Conservation (phyloP, 2,888 invertebrate genomes). For the Papilio protenor region DNA sequence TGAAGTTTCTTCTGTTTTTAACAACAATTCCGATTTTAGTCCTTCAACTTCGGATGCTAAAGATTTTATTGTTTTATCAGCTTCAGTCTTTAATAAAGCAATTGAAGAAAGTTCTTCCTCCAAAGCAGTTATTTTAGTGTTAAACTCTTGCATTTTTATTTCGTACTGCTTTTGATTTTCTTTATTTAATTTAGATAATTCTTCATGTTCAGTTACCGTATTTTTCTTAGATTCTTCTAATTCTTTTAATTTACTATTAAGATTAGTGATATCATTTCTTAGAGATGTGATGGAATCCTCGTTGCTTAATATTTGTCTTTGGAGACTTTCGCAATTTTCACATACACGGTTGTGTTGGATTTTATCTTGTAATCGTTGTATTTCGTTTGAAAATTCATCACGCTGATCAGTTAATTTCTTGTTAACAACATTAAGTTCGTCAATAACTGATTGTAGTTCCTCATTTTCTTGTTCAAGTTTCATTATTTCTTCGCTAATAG, state of each 20-base stretch:
- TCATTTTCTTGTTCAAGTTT: constrained; percentile 80
- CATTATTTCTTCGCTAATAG: constrained; percentile 63
- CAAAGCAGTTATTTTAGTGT: constrained; percentile 52
- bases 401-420: constrained; percentile 62
- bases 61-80: constrained; percentile 53
- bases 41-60: constrained; percentile 60
- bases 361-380: constrained; percentile 64
- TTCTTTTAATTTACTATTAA: constrained; percentile 43
- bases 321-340: constrained; percentile 59
- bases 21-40: constrained; percentile 41
- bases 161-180: constrained; percentile 57
- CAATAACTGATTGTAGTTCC: constrained; percentile 69
- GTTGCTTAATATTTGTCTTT: constrained; percentile 59
- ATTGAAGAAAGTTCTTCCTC: constrained; percentile 56
- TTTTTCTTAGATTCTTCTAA: constrained; percentile 42
- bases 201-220: constrained; percentile 40
- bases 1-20: constrained; percentile 30
- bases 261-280: constrained; percentile 48
- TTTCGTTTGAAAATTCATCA: constrained; percentile 61
- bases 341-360: constrained; percentile 56
- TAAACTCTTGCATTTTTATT: constrained; percentile 49
- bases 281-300: constrained; percentile 56
- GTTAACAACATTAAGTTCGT: constrained; percentile 61
- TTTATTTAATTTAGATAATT: constrained; percentile 56
- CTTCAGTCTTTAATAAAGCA: constrained; percentile 55